Conservation (phyloP, 2,113 vertebrate genomes). For the Chascanopsetta lugubris region DNA sequence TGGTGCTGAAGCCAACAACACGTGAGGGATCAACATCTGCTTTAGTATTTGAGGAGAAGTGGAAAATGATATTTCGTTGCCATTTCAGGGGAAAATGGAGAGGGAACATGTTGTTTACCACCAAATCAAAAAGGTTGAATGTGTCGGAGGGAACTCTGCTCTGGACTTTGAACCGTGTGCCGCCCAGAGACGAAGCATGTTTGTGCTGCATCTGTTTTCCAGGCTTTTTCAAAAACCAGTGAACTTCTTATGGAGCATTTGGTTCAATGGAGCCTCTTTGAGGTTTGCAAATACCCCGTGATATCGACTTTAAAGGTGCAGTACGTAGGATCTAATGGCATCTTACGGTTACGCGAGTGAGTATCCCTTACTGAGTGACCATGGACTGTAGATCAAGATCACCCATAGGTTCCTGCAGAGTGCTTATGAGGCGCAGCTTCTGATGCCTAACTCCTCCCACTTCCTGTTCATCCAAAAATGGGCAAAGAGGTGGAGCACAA, state of each 20-base stretch:
- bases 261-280: slow-evolving; percentile 1
- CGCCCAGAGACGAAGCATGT: slow-evolving; percentile 1
- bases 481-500: too few species aligned
- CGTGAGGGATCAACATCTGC: slow-evolving; percentile 61
- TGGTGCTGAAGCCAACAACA: slow-evolving; percentile 27
- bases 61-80: slow-evolving; percentile 50
- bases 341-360: too few species aligned
- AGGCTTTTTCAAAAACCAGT: slow-evolving; percentile 18
- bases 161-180: slow-evolving; percentile 26
- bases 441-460: too few species aligned
- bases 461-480: too few species aligned
- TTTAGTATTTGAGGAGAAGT: slow-evolving; percentile 55
- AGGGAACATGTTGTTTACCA: slow-evolving; percentile 48
- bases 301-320: background rate
- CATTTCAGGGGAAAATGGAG: slow-evolving; percentile 25
- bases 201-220: slow-evolving; percentile 13
- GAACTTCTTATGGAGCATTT: background rate
- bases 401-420: too few species aligned
- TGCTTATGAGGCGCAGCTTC: too few species aligned
- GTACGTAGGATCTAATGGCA: too few species aligned
- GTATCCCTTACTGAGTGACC: too few species aligned
- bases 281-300: background rate
- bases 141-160: too few species aligned
- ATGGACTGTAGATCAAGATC: too few species aligned
- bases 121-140: slow-evolving; percentile 46